A percentile compares a stretch with the other conserved stretches of the same genome.
Evolutionary conservation across 2,888 invertebrate species (phyloP).

Genomic region (Adineta ricciae): DNA sequence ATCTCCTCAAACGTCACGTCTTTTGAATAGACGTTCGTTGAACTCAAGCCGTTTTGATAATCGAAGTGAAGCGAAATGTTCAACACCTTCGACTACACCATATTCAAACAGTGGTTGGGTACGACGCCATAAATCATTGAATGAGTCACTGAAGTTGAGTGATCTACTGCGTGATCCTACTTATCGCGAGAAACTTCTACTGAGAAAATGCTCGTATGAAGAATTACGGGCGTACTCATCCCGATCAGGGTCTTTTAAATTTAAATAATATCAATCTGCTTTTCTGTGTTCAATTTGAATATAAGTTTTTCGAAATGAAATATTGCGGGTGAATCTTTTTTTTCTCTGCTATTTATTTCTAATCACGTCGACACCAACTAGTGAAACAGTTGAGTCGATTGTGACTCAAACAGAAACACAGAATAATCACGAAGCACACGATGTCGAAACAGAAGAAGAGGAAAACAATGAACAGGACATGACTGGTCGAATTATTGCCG

Average conservation of each 20-base stretch:
- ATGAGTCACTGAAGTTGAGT: background rate
- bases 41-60: background rate
- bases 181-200: background rate
- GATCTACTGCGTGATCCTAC: background rate
- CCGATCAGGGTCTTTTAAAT: background rate
- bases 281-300: background rate
- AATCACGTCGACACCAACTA: background rate
- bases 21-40: background rate
- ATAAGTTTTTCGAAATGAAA: background rate
- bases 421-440: background rate
- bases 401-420: background rate
- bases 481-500: background rate
- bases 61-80: background rate
- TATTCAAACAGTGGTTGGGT: background rate
- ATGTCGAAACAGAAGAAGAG: background rate
- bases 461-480: background rate
- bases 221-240: background rate
- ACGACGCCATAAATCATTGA: background rate
- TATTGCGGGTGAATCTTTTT: background rate
- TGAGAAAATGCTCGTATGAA: background rate
- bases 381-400: background rate
- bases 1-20: background rate
- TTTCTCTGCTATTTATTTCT: background rate
- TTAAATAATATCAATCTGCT: background rate
- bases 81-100: background rate